phyloP scores from a whole-genome alignment of 2,888 invertebrate genomes.

The Diploptera punctata region DNA sequence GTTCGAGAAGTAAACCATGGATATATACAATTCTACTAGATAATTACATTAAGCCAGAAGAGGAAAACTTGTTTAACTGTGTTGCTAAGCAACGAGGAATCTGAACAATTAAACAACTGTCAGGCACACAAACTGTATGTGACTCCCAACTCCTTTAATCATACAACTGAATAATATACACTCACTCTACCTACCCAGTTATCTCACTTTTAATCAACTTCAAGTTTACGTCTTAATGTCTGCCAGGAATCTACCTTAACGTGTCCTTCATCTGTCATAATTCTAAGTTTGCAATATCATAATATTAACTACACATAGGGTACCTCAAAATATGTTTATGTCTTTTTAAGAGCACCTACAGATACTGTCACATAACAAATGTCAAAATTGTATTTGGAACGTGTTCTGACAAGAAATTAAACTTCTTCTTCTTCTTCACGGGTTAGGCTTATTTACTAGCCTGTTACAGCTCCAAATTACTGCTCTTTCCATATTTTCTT shows the following conservation, averaged over 20 bases:
- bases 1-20: too few species aligned
- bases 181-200: neutral
- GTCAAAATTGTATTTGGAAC: too few species aligned
- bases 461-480: too few species aligned
- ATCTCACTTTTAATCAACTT: constrained; percentile 17
- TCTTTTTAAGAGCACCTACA: too few species aligned
- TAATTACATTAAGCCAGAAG: neutral
- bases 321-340: too few species aligned
- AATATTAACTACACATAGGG: too few species aligned
- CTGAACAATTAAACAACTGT: constrained; percentile 17
- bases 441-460: too few species aligned
- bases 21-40: neutral
- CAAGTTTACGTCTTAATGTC: constrained; percentile 4
- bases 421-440: too few species aligned
- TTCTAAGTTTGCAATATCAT: too few species aligned
- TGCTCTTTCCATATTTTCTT: too few species aligned
- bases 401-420: too few species aligned
- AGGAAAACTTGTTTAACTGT: neutral
- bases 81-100: neutral
- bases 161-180: neutral
- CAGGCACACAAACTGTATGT: neutral
- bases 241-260: neutral
- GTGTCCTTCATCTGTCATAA: neutral
- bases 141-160: neutral
- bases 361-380: too few species aligned